phyloP scores from a whole-genome alignment of 2,888 invertebrate species.

The Phengaris arion region DNA sequence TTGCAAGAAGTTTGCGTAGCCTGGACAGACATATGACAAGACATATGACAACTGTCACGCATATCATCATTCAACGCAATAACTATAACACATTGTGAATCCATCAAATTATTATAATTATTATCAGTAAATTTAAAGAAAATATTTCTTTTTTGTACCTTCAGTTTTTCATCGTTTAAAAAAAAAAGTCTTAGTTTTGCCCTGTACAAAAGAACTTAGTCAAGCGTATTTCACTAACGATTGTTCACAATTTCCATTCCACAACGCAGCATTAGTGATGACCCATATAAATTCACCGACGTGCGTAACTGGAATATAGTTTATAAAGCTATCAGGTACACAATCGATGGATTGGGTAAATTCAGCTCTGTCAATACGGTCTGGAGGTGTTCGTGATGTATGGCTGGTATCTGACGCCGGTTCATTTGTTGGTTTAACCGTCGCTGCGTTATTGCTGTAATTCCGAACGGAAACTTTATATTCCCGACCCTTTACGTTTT shows the following conservation, averaged over 20 bases:
- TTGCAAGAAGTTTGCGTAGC: too few relatives aligned
- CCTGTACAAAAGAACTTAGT: neutral
- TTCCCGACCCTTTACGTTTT: neutral
- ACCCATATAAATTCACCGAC: conserved; percentile 1
- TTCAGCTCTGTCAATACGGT: conserved; percentile 23
- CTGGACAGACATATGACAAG: too few relatives aligned
- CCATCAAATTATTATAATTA: too few relatives aligned
- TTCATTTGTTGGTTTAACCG: conserved; percentile 23
- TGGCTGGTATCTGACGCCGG: conserved; percentile 22
- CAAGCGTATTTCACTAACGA: neutral
- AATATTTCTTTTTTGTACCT: too few relatives aligned
- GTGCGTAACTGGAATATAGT: neutral
- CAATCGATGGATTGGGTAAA: conserved; percentile 21
- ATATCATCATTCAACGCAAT: too few relatives aligned
- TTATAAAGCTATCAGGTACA: conserved; percentile 25
- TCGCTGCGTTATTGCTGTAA: neutral
- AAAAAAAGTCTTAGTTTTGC: too few relatives aligned
- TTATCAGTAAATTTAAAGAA: too few relatives aligned
- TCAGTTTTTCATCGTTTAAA: too few relatives aligned
- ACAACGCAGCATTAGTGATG: neutral
- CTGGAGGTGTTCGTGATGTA: conserved; percentile 9
- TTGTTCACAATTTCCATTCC: neutral
- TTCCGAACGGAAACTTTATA: conserved; percentile 2
- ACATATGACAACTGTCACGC: too few relatives aligned
- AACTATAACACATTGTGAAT: too few relatives aligned